phyloP scores from a whole-genome alignment of 1,140 invertebrate genomes.

The Zaprionus africanus region DNA sequence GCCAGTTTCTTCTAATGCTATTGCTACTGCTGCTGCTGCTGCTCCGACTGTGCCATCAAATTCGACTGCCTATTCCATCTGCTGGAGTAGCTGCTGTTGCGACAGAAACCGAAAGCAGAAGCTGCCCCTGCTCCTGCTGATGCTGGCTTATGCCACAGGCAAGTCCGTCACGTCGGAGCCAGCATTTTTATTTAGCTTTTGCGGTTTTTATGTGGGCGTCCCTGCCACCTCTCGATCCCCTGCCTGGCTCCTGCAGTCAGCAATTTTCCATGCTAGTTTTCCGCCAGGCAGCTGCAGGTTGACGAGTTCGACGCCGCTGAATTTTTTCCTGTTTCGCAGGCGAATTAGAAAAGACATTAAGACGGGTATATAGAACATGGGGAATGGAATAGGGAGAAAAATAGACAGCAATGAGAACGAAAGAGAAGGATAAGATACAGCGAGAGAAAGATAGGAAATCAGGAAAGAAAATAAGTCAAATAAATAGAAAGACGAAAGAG shows the following conservation, averaged over 20 bases:
- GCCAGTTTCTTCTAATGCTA: not conserved
- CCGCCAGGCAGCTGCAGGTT: conserved; percentile 29
- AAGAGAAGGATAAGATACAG: not conserved
- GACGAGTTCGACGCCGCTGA: conserved; percentile 36
- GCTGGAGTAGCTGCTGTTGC: conserved; percentile 5
- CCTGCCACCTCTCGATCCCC: conserved; percentile 23
- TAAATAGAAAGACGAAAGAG: not conserved
- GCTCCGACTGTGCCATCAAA: conserved; percentile 49
- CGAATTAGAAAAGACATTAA: not conserved
- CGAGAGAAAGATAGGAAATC: not conserved
- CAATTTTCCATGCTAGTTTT: conserved; percentile 55
- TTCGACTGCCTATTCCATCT: conserved; percentile 51
- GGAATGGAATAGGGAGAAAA: not conserved
- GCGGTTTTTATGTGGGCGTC: conserved; percentile 58
- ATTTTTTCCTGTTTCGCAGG: conserved; percentile 31
- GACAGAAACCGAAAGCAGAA: conserved; percentile 1
- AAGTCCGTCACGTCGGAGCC: conserved; percentile 54
- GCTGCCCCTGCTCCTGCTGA: not conserved
- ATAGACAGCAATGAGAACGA: not conserved
- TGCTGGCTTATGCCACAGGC: conserved; percentile 28
- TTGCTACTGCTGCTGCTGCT: not conserved
- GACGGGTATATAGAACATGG: not conserved
- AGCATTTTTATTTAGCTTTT: conserved; percentile 74
- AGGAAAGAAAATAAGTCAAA: not conserved
- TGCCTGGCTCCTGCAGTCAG: conserved; percentile 42